These are phyloP conservation scores for Falcunculus frontatus DNA, from an alignment of 2,113 vertebrate species.

Conservation along the genomic window DNA sequence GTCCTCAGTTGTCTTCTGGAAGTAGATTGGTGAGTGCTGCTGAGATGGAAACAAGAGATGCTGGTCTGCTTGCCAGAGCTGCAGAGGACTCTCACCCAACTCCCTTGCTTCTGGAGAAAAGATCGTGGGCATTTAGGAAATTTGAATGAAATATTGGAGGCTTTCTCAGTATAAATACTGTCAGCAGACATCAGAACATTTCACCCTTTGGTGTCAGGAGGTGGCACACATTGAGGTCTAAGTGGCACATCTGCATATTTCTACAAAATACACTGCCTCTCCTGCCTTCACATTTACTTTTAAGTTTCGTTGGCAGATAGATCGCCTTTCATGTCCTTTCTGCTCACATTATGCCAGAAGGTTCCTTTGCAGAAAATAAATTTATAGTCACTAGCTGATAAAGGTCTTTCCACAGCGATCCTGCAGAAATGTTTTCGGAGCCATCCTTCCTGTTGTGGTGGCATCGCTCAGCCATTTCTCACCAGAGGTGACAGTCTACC, in stretches of 20 bases:
- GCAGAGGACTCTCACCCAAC: neutral
- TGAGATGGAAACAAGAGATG: neutral
- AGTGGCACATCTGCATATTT: conserved; percentile 44
- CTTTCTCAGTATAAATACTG: neutral
- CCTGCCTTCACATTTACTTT: conserved; percentile 2
- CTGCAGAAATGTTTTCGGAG: neutral
- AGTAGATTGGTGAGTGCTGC: neutral
- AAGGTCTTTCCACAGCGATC: neutral
- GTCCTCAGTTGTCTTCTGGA: neutral
- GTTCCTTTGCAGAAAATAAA: conserved; percentile 45
- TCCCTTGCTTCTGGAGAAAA: neutral
- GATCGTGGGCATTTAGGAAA: neutral
- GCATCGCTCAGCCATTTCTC: neutral
- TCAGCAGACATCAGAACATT: conserved; percentile 12
- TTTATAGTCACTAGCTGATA: conserved; percentile 43
- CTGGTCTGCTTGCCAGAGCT: neutral
- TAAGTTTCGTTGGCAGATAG: conserved; percentile 39
- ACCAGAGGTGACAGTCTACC: neutral
- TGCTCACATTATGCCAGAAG: conserved; percentile 30
- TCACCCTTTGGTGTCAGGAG: neutral
- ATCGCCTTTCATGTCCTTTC: conserved; percentile 57
- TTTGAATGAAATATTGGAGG: neutral
- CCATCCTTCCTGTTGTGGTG: neutral
- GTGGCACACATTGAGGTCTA: neutral
- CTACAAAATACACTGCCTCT: conserved; percentile 36